Evolutionary conservation across 2,113 vertebrate species (phyloP).

Genomic region (Mus spicilegus): DNA sequence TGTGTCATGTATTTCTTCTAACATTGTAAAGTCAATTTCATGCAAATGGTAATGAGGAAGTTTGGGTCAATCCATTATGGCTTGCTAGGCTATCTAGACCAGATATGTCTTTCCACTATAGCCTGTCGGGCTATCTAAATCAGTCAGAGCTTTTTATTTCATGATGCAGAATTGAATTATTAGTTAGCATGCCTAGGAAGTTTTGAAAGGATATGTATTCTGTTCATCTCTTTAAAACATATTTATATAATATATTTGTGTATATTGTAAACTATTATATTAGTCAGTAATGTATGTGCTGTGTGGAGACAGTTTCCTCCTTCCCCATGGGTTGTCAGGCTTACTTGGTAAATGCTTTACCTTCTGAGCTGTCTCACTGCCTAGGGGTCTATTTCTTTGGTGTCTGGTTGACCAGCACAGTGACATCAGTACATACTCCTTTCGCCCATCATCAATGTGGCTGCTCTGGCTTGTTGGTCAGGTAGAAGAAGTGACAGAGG

Average conservation of each 20-base stretch:
- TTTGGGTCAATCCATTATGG: not conserved
- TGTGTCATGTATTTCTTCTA: not conserved
- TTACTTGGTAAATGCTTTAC: not conserved
- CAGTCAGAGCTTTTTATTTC: not conserved
- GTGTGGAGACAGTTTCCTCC: not conserved
- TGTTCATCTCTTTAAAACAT: not conserved
- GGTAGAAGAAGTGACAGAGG: not conserved
- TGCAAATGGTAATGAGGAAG: not conserved
- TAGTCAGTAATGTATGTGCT: not conserved
- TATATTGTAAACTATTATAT: not conserved
- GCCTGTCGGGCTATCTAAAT: not conserved
- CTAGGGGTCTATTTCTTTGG: not conserved
- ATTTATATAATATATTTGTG: not conserved
- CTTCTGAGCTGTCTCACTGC: not conserved
- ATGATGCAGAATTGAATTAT: not conserved
- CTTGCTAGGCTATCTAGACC: not conserved
- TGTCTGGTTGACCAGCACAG: not conserved
- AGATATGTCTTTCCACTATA: not conserved
- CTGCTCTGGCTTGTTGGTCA: not conserved
- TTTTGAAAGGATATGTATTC: not conserved
- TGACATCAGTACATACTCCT: not conserved
- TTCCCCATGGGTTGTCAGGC: not conserved
- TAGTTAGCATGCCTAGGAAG: not conserved
- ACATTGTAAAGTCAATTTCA: not conserved
- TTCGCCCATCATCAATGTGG: not conserved